Base-by-base conservation (phyloP, 2,797 vertebrate species). In the Poecile montanus region DNA sequence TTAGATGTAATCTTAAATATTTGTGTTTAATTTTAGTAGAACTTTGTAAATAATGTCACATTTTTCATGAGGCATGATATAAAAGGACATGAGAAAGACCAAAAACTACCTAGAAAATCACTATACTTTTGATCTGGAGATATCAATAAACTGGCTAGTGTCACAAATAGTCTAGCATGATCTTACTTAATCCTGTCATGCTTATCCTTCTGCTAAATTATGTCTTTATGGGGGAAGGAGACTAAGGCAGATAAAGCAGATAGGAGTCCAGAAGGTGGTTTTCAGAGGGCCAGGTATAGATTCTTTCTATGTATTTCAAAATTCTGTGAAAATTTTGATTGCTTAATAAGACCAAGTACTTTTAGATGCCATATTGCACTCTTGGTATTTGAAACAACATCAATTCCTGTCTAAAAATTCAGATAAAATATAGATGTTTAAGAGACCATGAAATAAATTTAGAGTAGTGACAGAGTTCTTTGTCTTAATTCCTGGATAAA, bases 401-500 rank as follows among this genome's bases (percentile, higher is more conserved):
- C 4, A 71, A 72, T 72, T 88, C 32, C 14, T 44, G 10, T 44
- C 38, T 57, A n/a, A 92, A 90, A 95, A 77, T 47, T 78, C 32
- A 81, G 21, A 44, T 3, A 63, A 60, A 77, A 58, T 62, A 61
- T 25, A 38, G 11, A 36, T 57, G 11, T 62, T 83, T 85, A 63
- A 50, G 32, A 71, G 19, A 57, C 22, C 4, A 34, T 63, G 29
- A 60, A 79, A 70, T 50, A 89, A 36, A 36, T 23, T 57, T 36
- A 32, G 5, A 65, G 11, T 22, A 80, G 25, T 67, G 71, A 75
- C 18, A 74, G 25, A 58, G 21, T 77, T 80, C n/a, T 88, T 51
- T 71, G 14, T 95, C 77, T 88, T 93, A 67, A 83, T 91, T 93
- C 58, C 19, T 50, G 65, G 65, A 45, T 42, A 82, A 91, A 62